phyloP scores from a whole-genome alignment of 2,888 invertebrate genomes.

The Athripsodes cinereus region DNA sequence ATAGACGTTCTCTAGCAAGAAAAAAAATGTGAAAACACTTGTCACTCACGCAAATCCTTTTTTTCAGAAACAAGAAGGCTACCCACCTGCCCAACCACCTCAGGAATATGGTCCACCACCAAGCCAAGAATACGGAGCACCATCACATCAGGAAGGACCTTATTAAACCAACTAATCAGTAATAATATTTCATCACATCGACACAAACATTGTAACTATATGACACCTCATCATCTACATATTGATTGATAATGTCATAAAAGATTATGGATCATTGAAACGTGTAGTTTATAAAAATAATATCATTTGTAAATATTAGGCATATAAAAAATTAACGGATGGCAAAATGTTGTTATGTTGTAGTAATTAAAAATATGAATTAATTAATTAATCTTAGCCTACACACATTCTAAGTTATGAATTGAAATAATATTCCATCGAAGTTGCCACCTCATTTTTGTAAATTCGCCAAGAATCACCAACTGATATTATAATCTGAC shows the following conservation, averaged over 20 bases:
- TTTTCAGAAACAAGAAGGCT: constrained; percentile 53
- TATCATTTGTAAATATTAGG: not conserved
- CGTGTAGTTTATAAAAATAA: not conserved
- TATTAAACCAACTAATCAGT: constrained; percentile 12
- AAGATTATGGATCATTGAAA: not conserved
- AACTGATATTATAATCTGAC: not conserved
- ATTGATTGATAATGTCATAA: not conserved
- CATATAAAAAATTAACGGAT: not conserved
- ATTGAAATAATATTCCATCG: too few relatives aligned
- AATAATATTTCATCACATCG: too few relatives aligned
- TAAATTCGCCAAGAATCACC: too few relatives aligned
- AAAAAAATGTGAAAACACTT: not conserved
- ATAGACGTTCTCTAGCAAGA: too few relatives aligned
- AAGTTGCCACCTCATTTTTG: too few relatives aligned
- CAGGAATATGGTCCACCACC: constrained; percentile 47
- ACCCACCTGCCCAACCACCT: constrained; percentile 45
- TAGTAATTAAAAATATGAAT: not conserved
- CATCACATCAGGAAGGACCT: constrained; percentile 27
- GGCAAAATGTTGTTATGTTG: not conserved
- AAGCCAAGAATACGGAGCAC: constrained; percentile 41
- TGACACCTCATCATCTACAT: too few relatives aligned
- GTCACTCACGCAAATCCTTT: too few relatives aligned
- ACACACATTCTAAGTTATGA: too few relatives aligned
- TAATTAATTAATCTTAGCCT: not conserved
- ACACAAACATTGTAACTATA: too few relatives aligned